phyloP scores from a whole-genome alignment of 1,140 invertebrate species.

The Rhizoglyphus robini region DNA sequence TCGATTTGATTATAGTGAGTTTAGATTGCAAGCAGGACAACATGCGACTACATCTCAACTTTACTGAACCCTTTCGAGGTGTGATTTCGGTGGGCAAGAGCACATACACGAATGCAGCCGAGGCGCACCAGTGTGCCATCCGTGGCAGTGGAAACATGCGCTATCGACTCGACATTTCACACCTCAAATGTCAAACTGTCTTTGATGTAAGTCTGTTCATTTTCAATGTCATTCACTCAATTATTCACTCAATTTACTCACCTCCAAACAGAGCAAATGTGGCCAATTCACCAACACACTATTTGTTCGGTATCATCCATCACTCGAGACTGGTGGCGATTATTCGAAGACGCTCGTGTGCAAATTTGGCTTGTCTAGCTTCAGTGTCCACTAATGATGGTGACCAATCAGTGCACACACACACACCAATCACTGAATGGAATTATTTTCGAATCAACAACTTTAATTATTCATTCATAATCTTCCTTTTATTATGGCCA shows the following conservation, averaged over 20 bases:
- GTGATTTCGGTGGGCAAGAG: constrained; percentile 23
- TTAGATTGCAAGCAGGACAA: constrained; percentile 26
- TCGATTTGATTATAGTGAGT: constrained; percentile 21
- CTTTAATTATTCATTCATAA: too few species aligned
- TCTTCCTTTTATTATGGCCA: too few species aligned
- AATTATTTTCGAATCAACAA: too few species aligned
- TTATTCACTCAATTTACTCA: neutral
- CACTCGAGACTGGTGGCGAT: constrained; percentile 83
- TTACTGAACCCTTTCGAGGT: constrained; percentile 27
- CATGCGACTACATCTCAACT: constrained; percentile 26
- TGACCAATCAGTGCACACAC: too few species aligned
- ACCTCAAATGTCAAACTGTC: constrained; percentile 25
- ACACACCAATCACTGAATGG: too few species aligned
- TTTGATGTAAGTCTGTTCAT: constrained; percentile 18
- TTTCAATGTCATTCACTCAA: too few species aligned
- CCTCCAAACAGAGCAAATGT: neutral
- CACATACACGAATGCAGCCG: neutral
- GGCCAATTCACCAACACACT: constrained; percentile 72
- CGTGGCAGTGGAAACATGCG: constrained; percentile 21
- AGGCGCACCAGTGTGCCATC: constrained; percentile 21
- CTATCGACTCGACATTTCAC: constrained; percentile 24
- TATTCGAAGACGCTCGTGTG: constrained; percentile 88
- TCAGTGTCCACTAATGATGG: constrained; percentile 8
- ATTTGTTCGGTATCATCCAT: constrained; percentile 76
- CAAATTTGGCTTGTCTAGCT: constrained; percentile 39